Base-by-base conservation (phyloP, 2,797 vertebrate genomes). In the Picus viridis region DNA sequence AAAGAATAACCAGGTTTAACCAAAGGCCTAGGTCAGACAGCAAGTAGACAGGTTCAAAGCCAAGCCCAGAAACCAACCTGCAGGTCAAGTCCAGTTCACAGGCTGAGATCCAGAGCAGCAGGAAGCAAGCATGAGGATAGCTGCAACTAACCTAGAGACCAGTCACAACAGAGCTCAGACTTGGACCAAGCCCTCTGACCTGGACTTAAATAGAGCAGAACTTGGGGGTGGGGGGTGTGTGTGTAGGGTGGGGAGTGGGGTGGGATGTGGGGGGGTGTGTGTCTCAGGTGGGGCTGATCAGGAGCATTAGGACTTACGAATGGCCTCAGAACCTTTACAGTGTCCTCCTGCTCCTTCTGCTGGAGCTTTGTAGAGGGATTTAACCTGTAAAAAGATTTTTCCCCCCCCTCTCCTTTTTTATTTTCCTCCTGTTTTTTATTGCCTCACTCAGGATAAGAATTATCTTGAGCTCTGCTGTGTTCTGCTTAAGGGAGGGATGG, bases 161-260 rank as follows among this genome's bases (percentile, higher is more conserved):
- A 45, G 2, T 9, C 11, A 16, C 10, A 45, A 24, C 24, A 67
- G 0, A 59, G 39, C 12, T 61, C 14, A 81, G 5, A 45, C 3
- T 9, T 11, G 16, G 8, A 18, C 17, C 57, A 20, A 56, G 24
- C 14, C 2, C 13, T n/a, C 12, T 17, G 12, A 29, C 7, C 16
- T 71, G 79, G 57, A 41, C 19, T 92, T 73, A 63, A 76, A 86
- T 15, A 65, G 58, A 68, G 17, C 49, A 51, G 23, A 12, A 51
- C 2, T 68, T 12, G 49, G 29, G 15, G 14, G 5, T 0, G 1
- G 43, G 16, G 18, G 27, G 61, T 12, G 5, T 0, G 1, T 43
- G 16, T 16, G 27, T 57, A 27, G 17, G 14, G 6, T 0, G 1
- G 47, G 15, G 18, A 27, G 61, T 12, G 49, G 39, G 12, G 39